Base-by-base conservation (phyloP, 2,888 invertebrate species). In the Drosophila longiperda region DNA sequence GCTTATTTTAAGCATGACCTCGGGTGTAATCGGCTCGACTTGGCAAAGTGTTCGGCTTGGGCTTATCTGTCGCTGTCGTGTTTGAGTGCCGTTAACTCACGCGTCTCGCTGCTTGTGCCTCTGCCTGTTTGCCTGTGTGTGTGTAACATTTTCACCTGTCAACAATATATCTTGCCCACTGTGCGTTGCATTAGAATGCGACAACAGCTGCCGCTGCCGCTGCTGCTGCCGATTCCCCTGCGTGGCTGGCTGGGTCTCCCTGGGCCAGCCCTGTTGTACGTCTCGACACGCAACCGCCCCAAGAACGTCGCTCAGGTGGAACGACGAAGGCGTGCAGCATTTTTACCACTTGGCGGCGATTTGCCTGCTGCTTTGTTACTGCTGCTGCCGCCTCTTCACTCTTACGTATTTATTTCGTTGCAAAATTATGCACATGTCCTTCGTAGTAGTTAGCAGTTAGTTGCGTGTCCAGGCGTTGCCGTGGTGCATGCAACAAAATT, bases 121-220 rank as follows among this genome's bases (percentile, higher is more conserved):
- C 9, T n/a, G 77, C 73, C 60, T 60, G 36, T 60, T 40, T 54
- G 57, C 63, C 63, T 65, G 65, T 55, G 23, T 33, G 29, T 53
- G 67, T 45, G 48, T 64, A 68, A 67, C 59, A 68, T 80, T 89
- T 87, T 88, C 87, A 87, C 87, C 87, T 87, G 87, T 89, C 87
- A 89, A 75, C 90, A 78, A 87, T 87, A 88, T 86, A 83, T 87
- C 90, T 89, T 89, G 83, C 80, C 83, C 83, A 85, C 83, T 85
- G 90, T 85, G 82, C 77, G 72, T 76, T 75, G 87, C 90, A 82
- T 82, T 89, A 85, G 83, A 87, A 82, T 73, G 85, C 73, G 82
- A 76, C 76, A 85, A 85, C 86, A 85, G 86, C 88, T 87, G 87
- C 74, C 72, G 40, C 59, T 57, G 34, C 62, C 49, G 54, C 69